Base-by-base conservation (phyloP, 1,140 invertebrate genomes). In the Patella vulgata region DNA sequence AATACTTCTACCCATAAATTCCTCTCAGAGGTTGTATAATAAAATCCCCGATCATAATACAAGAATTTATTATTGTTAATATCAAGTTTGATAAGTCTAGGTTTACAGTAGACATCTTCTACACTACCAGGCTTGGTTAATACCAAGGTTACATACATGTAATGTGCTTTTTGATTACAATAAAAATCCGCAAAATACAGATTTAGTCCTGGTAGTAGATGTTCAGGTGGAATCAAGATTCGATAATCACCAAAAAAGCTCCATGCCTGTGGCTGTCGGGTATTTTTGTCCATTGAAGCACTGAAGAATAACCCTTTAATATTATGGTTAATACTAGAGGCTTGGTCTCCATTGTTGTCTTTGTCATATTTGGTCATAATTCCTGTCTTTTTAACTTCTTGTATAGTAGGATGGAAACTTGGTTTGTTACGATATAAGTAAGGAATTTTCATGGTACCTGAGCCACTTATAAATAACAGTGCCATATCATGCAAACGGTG, bases 131-230 rank as follows among this genome's bases (percentile, higher is more conserved):
- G 40, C 28, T 50, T 28, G 14, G 72, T 68, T 9, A 75, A 17
- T 2, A 75, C 75, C 0, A 77, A 23, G 0, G 65, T 73, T 11
- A 74, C 66, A 46, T 74, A n/a, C n/a, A n/a, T n/a, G n/a, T n/a
- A 69, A 58, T 75, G 73, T 8, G 33, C 5, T n/a, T 59, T 58
- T 27, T 46, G 44, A 60, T 62, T 52, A 51, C 68, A 74, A 62
- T 71, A 75, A 42, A 68, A 77, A 56, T 77, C 73, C 9, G 75
- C 70, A 59, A 77, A 77, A 44, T 77, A 77, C 44, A 77, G 25
- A 17, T 71, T 67, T 5, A 39, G 54, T 17, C 51, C 39, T n/a
- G 33, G 8, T 21, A 68, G 47, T 6, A 71, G 47, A 39, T 71
- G 54, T 6, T 53, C 19, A 23, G 66, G 53, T 17, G 59, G 60